Evolutionary conservation across 1,140 invertebrate species (phyloP), one percentile per base, ranked within the genome.

Genomic region (Zaprionus inermis): DNA sequence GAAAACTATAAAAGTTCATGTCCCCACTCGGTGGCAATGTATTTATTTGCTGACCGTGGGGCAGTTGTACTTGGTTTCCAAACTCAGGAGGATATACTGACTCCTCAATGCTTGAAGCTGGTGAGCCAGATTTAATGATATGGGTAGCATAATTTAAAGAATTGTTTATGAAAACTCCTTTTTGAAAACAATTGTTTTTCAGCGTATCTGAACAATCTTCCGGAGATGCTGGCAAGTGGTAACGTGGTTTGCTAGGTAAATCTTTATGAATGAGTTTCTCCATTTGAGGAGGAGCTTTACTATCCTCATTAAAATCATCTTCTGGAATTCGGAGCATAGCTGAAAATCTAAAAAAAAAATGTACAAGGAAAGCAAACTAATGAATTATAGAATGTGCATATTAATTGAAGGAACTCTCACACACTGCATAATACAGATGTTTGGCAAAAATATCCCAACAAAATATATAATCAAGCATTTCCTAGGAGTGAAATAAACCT

Each of bases 1-100:
- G 85, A 68, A 89, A 69, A 36, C 71, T 89, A 30, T 89, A 89
- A 58, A 89, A 84, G 12, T 70, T 76, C 0, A 89, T 72, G 44
- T 89, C 84, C 7, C 67, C 75, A 20, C 57, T 61, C 0, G 84
- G 65, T 0, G 63, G 49, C 71, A 89, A 74, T 61, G 76, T 49
- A 49, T 90, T 74, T 2, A 78, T 59, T 24, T 84, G 77, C 24
- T 89, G 84, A 30, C 63, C 49, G 63, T 84, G 80, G 0, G 63
- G 24, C 41, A 78, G 20, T 54, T 81, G 84, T 46, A 84, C 78
- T 54, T 80, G 84, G 57, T 71, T 84, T 11, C 67, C 10, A 22
- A 82, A 81, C 49, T 82, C 80, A 9, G 80, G 60, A 52, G 64
- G 14, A 14, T 72, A 76, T 24, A 66, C 57, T 6, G 84, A 76